Conservation (phyloP, 1,140 invertebrate genomes). For the Drosophila melanogaster region Release_6_plus_ISO1_MT NT_037436.4:10099501-10100000, state of each 20-base stretch:
- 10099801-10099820: slow-evolving; percentile 55
- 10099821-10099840: slow-evolving; percentile 62
- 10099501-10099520: neutral
- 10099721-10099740: slow-evolving; percentile 63
- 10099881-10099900: slow-evolving; percentile 48
- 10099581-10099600: slow-evolving; percentile 66
- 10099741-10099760: slow-evolving; percentile 54
- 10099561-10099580: slow-evolving; percentile 64
- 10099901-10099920: slow-evolving; percentile 55
- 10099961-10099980: slow-evolving; percentile 22
- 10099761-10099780: slow-evolving; percentile 69
- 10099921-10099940: slow-evolving; percentile 50
- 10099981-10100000: slow-evolving; percentile 42
- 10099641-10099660: slow-evolving; percentile 60
- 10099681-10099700: slow-evolving; percentile 33
- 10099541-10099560: slow-evolving; percentile 55
- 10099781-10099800: slow-evolving; percentile 50
- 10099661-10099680: slow-evolving; percentile 53
- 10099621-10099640: slow-evolving; percentile 53
- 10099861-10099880: slow-evolving; percentile 25
- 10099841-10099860: slow-evolving; percentile 51
- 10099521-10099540: slow-evolving; percentile 51
- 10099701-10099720: slow-evolving; percentile 53
- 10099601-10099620: slow-evolving; percentile 73
- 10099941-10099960: slow-evolving; percentile 57